A percentile compares a stretch with the other conserved stretches of the same genome.
These are phyloP conservation scores for Ceratina calcarata DNA, from an alignment of 1,140 invertebrate genomes.

Conservation along the genomic window DNA sequence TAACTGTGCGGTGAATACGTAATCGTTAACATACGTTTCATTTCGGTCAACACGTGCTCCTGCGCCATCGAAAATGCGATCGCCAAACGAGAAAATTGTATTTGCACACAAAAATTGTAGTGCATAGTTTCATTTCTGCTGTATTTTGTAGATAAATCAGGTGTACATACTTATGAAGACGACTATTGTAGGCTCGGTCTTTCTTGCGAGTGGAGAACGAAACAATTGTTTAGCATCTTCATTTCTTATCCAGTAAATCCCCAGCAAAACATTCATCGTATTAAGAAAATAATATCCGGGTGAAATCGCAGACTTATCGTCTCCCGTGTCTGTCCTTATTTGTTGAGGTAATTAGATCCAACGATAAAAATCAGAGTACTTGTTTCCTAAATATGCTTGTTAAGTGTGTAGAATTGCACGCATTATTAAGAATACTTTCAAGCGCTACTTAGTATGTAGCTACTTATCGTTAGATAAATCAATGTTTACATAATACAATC, in stretches of 20 bases:
- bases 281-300: no score
- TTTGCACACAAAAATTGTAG: background rate
- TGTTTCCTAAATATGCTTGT: background rate
- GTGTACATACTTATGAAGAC: no score
- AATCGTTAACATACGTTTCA: slow-evolving; percentile 8
- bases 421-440: background rate
- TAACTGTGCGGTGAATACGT: background rate
- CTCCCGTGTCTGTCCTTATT: background rate
- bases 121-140: no score
- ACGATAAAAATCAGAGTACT: no score
- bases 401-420: background rate
- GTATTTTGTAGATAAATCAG: no score
- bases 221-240: no score
- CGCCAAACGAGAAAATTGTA: background rate
- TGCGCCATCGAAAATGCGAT: no score
- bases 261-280: no score
- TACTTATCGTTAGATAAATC: slow-evolving; percentile 28
- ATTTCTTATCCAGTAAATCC: no score
- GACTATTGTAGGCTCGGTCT: no score
- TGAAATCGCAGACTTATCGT: background rate
- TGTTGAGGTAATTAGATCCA: background rate
- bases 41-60: background rate
- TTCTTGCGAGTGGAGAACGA: no score
- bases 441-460: background rate
- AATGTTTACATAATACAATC: slow-evolving; percentile 54